Conservation (phyloP, 2,113 vertebrate genomes). For the Telmatochromis sp. region DNA sequence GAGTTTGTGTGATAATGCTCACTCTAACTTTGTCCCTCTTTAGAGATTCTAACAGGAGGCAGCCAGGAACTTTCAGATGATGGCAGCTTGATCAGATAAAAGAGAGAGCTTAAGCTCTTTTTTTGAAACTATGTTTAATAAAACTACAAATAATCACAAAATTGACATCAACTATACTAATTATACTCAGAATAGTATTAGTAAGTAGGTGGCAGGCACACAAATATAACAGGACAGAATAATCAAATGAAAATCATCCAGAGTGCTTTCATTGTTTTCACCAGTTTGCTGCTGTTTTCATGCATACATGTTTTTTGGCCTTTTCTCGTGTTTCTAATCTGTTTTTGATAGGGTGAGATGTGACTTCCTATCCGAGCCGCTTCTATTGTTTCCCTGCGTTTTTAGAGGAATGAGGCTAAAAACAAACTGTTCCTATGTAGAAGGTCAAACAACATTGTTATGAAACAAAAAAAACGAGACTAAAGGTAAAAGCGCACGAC, state of each 20-base stretch:
- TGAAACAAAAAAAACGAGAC: constrained; percentile 56
- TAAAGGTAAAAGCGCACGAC: constrained; percentile 57
- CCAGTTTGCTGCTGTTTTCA: constrained; percentile 28
- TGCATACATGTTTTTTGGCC: constrained; percentile 49
- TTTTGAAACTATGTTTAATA: not conserved
- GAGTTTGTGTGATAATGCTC: constrained; percentile 92
- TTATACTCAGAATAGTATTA: fast-evolving
- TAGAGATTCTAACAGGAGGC: constrained; percentile 41
- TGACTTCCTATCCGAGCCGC: constrained; percentile 65
- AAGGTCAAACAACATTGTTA: constrained; percentile 77
- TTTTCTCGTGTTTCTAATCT: constrained; percentile 71
- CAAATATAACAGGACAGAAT: not conserved
- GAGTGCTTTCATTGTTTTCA: not conserved
- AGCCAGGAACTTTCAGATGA: constrained; percentile 25
- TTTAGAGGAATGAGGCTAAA: constrained; percentile 69
- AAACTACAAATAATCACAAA: not conserved
- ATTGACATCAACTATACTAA: not conserved
- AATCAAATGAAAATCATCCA: not conserved
- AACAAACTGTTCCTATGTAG: constrained; percentile 74
- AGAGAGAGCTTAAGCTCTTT: not conserved
- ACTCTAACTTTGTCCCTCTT: constrained; percentile 53
- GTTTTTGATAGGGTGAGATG: constrained; percentile 68
- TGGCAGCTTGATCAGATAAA: constrained; percentile 51
- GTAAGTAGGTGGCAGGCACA: not conserved
- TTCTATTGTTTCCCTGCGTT: constrained; percentile 69